These are phyloP conservation scores for Amiota mariae DNA, from an alignment of 2,888 invertebrate species.

Conservation along the genomic window DNA sequence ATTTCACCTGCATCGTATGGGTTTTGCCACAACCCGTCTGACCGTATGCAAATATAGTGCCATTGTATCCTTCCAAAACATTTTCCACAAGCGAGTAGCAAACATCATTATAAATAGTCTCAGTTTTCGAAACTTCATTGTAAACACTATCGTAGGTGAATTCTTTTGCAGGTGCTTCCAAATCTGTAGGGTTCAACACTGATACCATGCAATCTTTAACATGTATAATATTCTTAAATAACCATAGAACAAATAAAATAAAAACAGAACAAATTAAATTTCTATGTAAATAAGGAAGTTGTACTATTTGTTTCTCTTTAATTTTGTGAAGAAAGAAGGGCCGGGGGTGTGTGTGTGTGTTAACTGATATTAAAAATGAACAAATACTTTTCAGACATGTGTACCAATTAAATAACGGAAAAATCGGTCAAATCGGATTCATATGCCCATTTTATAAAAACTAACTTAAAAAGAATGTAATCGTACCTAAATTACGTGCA, in stretches of 20 bases:
- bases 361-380: too few species aligned
- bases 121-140: conserved; percentile 84
- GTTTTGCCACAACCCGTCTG: conserved; percentile 95
- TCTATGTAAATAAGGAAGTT: neutral
- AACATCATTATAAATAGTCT: conserved; percentile 90
- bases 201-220: conserved; percentile 79
- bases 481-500: too few species aligned
- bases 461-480: too few species aligned
- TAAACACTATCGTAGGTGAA: conserved; percentile 92
- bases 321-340: too few species aligned
- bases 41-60: conserved; percentile 94
- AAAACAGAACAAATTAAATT: neutral
- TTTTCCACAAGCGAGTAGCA: conserved; percentile 88
- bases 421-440: too few species aligned
- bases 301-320: too few species aligned
- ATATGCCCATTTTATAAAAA: too few species aligned
- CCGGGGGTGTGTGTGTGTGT: too few species aligned
- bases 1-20: conserved; percentile 87
- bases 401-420: too few species aligned
- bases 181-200: conserved; percentile 79
- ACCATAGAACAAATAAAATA: too few species aligned
- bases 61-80: conserved; percentile 92
- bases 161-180: conserved; percentile 77
- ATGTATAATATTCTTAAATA: conserved; percentile 77
- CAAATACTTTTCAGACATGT: too few species aligned